A percentile compares a stretch with the other conserved stretches of the same genome.
These are phyloP conservation scores for Phaenicophaeus curvirostris DNA, from an alignment of 2,797 vertebrate genomes.

Conservation along the genomic window DNA sequence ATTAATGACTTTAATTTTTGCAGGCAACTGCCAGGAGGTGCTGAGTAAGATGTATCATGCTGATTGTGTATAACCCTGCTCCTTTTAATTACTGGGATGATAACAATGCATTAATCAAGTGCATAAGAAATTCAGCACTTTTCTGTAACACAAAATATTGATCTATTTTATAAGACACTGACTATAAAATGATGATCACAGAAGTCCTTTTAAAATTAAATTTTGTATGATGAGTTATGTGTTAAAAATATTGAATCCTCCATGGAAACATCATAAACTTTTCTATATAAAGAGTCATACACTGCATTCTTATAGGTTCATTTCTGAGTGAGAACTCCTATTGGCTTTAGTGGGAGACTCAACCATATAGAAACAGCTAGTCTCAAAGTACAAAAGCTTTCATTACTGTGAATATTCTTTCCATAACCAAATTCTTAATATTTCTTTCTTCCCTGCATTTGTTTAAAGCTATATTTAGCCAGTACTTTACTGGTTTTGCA, in stretches of 20 bases:
- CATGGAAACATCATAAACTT: not conserved
- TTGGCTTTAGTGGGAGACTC: not conserved
- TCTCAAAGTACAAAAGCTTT: not conserved
- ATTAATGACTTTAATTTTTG: constrained; percentile 81
- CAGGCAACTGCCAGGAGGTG: constrained; percentile 73
- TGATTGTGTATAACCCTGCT: constrained; percentile 61
- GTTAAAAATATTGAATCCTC: not conserved
- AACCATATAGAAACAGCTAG: not conserved
- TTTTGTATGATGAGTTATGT: constrained; percentile 32
- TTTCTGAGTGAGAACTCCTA: not conserved
- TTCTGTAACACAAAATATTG: constrained; percentile 19
- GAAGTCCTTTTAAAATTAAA: constrained; percentile 47
- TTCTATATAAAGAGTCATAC: not conserved
- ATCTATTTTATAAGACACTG: constrained; percentile 23
- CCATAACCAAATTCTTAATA: not conserved
- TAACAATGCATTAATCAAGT: constrained; percentile 73
- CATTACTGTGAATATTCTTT: not conserved
- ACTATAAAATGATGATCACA: constrained; percentile 34
- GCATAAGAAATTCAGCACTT: constrained; percentile 47
- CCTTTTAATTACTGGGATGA: constrained; percentile 76
- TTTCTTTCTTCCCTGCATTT: not conserved
- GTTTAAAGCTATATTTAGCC: not conserved
- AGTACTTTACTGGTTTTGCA: not conserved
- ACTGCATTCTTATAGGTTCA: not conserved
- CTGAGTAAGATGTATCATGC: constrained; percentile 75